Evolutionary conservation across 1,140 invertebrate species (phyloP), one percentile per base, ranked within the genome.

Genomic region (Apis dorsata): DNA sequence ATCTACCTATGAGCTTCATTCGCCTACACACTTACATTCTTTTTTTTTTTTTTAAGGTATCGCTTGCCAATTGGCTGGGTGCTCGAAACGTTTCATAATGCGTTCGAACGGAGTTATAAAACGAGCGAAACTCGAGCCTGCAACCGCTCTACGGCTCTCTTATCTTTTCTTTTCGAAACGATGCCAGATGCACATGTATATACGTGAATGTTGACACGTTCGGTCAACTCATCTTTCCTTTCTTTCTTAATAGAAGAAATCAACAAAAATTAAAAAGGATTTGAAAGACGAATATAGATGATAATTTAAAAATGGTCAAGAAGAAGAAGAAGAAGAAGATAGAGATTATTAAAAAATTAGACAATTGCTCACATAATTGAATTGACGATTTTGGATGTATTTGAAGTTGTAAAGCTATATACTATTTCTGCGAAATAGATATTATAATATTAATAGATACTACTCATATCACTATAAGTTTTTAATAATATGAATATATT

Each of bases 21-120:
- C 34, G 9, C 57, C n/a, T 21, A 1, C n/a, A 8, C 34, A n/a
- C 12, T 17, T 75, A 44, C 74, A 68, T 60, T 21, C 68, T 85
- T 79, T 49, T 79, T 81, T 86, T 83, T 76, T 72, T 72, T 71
- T 72, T 73, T 81, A 72, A 60, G 63, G 66, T 87, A 82, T 87
- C 78, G 71, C 78, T 85, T 80, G 79, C 76, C 69, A 68, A 81
- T 65, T 79, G 59, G 51, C 70, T 28, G 72, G 77, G 9, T 69
- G 77, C 76, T 77, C 74, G 28, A 81, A 21, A 59, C 51, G 34
- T 55, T 63, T 65, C 51, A 72, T 65, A 77, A 81, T 63, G 82
- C 21, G 34, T 24, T 17, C 72, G 28, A 55, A 34, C 59, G 60
- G 62, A 74, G 71, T 87, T 73, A 59, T 73, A 83, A 84, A 84